Conservation (phyloP, 2,797 vertebrate genomes). For the Mus spretus region DNA sequence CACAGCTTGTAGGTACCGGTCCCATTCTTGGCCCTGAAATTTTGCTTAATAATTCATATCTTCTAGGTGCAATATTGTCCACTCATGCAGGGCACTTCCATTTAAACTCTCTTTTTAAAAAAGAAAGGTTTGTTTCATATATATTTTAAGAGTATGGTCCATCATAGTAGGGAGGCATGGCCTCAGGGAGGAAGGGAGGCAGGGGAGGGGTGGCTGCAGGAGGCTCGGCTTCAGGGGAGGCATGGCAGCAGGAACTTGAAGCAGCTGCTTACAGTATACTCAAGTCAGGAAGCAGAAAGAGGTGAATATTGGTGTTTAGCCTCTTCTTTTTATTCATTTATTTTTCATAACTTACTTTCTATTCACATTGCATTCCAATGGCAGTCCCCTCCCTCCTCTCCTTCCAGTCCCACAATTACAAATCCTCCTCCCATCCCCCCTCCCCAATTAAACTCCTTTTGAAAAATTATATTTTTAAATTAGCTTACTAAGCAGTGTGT, state of each 20-base stretch:
- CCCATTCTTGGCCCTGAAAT: not conserved
- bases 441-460: not conserved
- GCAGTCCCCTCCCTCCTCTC: not conserved
- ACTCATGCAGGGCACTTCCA: not conserved
- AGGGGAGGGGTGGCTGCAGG: rapidly evolving
- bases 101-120: not conserved
- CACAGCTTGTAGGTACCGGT: not conserved
- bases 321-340: not conserved
- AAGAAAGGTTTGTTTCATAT: not conserved
- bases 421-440: not conserved
- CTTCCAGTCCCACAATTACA: not conserved
- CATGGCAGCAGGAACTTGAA: not conserved
- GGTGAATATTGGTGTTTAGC: not conserved
- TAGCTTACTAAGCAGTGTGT: not conserved
- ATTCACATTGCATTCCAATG: not conserved
- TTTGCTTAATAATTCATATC: not conserved
- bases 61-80: not conserved
- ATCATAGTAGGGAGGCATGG: not conserved
- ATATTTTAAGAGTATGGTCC: not conserved
- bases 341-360: not conserved
- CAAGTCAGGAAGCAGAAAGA: not conserved
- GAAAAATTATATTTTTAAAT: not conserved
- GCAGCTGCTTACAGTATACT: not conserved
- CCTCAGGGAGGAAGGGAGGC: not conserved
- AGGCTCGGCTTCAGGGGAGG: no score